These are phyloP conservation scores for Microcebus lehilahytsara DNA, from an alignment of 2,113 vertebrate genomes.

Conservation along the genomic window DNA sequence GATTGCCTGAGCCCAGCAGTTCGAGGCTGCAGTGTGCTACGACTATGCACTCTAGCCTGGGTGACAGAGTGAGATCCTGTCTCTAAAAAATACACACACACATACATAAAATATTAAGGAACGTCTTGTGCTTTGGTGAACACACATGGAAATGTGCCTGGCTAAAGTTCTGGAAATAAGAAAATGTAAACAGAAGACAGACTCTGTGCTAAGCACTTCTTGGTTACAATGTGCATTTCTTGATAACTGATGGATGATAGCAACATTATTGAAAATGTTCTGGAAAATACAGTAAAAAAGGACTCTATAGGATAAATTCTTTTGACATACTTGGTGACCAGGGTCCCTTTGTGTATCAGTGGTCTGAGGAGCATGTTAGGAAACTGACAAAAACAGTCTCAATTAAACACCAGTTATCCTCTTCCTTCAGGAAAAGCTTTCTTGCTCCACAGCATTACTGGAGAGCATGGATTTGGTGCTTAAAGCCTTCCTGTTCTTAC, in stretches of 20 bases:
- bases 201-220: slow-evolving; percentile 30
- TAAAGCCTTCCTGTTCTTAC: slow-evolving; percentile 43
- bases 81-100: too few relatives aligned
- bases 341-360: background rate
- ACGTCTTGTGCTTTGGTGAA: slow-evolving; percentile 44
- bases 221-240: background rate
- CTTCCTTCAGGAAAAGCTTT: slow-evolving; percentile 20
- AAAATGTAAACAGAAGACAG: background rate
- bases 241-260: background rate
- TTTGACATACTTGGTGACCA: slow-evolving; percentile 50
- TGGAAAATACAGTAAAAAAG: slow-evolving; percentile 57
- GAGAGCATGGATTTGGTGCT: background rate
- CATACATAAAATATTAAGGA: background rate
- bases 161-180: slow-evolving; percentile 44
- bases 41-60: too few relatives aligned
- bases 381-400: slow-evolving; percentile 58
- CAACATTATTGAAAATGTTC: background rate
- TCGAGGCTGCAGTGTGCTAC: too few relatives aligned
- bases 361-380: background rate
- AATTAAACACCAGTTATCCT: slow-evolving; percentile 34
- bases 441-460: slow-evolving; percentile 4
- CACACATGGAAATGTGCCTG: background rate
- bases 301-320: slow-evolving; percentile 21
- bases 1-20: too few relatives aligned
- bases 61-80: too few relatives aligned